Evolutionary conservation across 2,888 invertebrate genomes (phyloP), one percentile per base, ranked within the genome.

Genomic region (Eupeodes luniger): DNA sequence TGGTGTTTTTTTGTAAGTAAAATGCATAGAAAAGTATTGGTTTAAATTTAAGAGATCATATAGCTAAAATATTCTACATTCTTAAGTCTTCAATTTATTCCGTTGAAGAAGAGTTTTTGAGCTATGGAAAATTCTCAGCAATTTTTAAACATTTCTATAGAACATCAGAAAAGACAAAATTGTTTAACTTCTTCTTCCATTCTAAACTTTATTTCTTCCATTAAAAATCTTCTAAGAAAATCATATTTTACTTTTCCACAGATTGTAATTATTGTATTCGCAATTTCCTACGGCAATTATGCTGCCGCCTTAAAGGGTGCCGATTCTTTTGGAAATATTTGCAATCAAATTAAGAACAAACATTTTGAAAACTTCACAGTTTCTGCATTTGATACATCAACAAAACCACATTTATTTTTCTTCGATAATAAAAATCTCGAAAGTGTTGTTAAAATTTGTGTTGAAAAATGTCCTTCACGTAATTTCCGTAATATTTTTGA

Each of bases 311-410:
- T 98, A 87, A 97, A 98, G 94, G 98, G 98, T 16, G 98, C 97
- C 93, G 98, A 98, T 93, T 98, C 97, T 79, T 98, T 98, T 94
- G 98, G 98, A 11, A 98, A 99, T 92, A 98, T 98, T 57, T 99
- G 99, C 93, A 98, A 98, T 14, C 96, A 96, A 27, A 95, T 96
- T 91, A 94, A 94, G 89, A 98, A 98, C 93, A 96, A 96, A 90
- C 95, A 95, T 89, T 95, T 97, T 86, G 95, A 96, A 10, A 95
- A 96, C 90, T 95, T 96, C 91, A 95, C 96, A 7, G 93, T 96
- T 66, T 97, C 98, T 40, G 98, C 98, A 14, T 94, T 96, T 90
- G 96, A 97, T 92, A 97, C 97, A 64, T 94, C 95, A 47, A 96
- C 97, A 89, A 96, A 96, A 92, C 96, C 96, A 90, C 96, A 95